These are phyloP conservation scores for Drosophila mercatorum DNA, from an alignment of 2,888 invertebrate species.

Conservation along the genomic window DNA sequence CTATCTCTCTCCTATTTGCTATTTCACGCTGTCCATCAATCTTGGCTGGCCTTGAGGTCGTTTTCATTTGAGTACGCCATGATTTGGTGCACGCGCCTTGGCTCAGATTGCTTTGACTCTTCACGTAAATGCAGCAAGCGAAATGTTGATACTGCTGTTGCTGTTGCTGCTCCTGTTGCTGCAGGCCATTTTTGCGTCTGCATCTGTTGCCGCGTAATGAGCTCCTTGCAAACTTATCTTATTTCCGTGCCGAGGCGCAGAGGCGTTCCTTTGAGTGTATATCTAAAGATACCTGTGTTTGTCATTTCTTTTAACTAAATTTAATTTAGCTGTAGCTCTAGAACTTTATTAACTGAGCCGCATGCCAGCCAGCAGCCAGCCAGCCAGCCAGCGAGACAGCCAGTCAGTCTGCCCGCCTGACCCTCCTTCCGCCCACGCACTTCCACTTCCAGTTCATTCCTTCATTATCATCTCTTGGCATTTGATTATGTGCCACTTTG, in stretches of 20 bases:
- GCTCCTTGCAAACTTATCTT: slow-evolving; percentile 48
- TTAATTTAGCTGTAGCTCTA: slow-evolving; percentile 57
- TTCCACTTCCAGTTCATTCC: slow-evolving; percentile 8
- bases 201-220: slow-evolving; percentile 39
- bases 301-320: slow-evolving; percentile 64
- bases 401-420: not conserved
- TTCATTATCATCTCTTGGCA: slow-evolving; percentile 34
- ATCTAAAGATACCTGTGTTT: slow-evolving; percentile 44
- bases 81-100: slow-evolving; percentile 13
- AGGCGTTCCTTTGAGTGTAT: slow-evolving; percentile 37
- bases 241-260: slow-evolving; percentile 39
- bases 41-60: slow-evolving; percentile 3
- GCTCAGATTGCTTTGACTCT: slow-evolving; percentile 15
- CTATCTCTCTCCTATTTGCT: not conserved
- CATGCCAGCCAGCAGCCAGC: not conserved
- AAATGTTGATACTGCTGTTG: slow-evolving; percentile 1
- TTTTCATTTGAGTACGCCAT: slow-evolving; percentile 12
- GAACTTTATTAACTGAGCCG: slow-evolving; percentile 66
- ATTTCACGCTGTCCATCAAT: slow-evolving; percentile 8
- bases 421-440: not conserved
- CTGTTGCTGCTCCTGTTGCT: slow-evolving; percentile 10
- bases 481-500: slow-evolving; percentile 56
- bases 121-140: slow-evolving; percentile 17
- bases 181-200: slow-evolving; percentile 9
- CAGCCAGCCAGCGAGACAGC: not conserved